Base-by-base conservation (phyloP, 2,113 vertebrate species). In the Catagonus wagneri region DNA sequence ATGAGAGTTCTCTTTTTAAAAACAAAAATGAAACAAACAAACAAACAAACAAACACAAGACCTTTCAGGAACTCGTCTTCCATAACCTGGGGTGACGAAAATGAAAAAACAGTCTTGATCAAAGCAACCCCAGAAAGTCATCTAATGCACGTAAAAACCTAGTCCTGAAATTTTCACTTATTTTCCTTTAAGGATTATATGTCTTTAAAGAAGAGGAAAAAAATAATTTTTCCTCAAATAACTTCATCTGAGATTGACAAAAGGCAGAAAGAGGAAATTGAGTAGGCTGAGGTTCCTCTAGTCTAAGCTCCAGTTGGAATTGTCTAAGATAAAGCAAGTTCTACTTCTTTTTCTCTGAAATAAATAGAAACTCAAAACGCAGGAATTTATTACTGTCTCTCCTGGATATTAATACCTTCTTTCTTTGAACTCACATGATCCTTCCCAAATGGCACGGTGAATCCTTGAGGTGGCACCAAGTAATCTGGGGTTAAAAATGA, bases 341-440 rank as follows among this genome's bases (percentile, higher is more conserved):
- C 72, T 36, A n/a, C 32, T 65, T 75, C 34, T 75, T 91, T 88
- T 95, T 89, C 95, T 93, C 65, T 69, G 72, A 89, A 74, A 83
- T 83, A 66, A 32, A 65, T 0, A 89, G 9, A 85, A 27, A 69
- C 65, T 74, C 63, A 52, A 83, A 89, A 90, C 17, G 65, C 0
- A 39, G 61, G 27, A n/a, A 61, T 65, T 50, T 92, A 89, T 74
- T 54, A 86, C 10, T 36, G 83, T 93, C n/a, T 83, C 78, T 79
- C 13, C 29, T 34, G n/a, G 16, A 84, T 75, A 50, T 9, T 78
- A 74, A 72, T 44, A 81, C 76, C 66, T 92, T 52, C 34, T 85
- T 72, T 61, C 65, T 95, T 32, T 76, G 54, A 96, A 89, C 25
- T 89, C 72, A 69, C 20, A 74, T 22, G 15, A 71, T 68, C 34